Evolutionary conservation across 2,797 vertebrate genomes (phyloP), one percentile per base, ranked within the genome.

Genomic region (Argentina silus): DNA sequence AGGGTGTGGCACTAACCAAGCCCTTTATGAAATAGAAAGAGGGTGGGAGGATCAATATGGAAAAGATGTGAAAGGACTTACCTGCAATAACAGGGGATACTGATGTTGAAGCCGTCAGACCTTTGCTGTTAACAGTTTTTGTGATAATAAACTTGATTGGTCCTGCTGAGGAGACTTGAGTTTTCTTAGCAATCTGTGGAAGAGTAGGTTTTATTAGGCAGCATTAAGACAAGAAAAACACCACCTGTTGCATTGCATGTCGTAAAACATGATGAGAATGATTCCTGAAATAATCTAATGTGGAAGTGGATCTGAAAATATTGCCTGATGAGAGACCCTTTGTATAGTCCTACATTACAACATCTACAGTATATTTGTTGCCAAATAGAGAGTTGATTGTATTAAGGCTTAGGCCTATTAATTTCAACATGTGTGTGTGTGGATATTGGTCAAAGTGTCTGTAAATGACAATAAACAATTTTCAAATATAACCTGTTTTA

Each of bases 121-220:
- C 94, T 95, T 99, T 99, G 93, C 94, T 99, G 93, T 96, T 98
- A 43, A 98, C 93, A n/a, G 96, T 96, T 89, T 99, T 98, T 78
- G 97, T 96, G 91, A 99, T 97, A 88, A 99, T 98, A 70, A 97
- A 93, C 88, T 99, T 99, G 74, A 99, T 96, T 0, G 97, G 96
- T 53, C 96, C 96, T 55, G 97, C 94, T 12, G 97, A 96, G 72
- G 97, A 97, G 23, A 93, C 95, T 68, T 96, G 94, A 0, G 94
- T 94, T 92, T 98, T 99, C 92, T 99, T 98, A 3, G 97, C 95
- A 83, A 99, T 96, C 98, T 99, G 92, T 86, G 88, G 90, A 87
- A 88, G 11, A 59, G 36, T 17, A 56, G 8, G 7, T 44, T 78
- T 0, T 48, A 42, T 53, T 70, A 61, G 11, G 36, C 11, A 61